These are phyloP conservation scores for Dendrolimus houi DNA, from an alignment of 2,888 invertebrate genomes.

Conservation along the genomic window DNA sequence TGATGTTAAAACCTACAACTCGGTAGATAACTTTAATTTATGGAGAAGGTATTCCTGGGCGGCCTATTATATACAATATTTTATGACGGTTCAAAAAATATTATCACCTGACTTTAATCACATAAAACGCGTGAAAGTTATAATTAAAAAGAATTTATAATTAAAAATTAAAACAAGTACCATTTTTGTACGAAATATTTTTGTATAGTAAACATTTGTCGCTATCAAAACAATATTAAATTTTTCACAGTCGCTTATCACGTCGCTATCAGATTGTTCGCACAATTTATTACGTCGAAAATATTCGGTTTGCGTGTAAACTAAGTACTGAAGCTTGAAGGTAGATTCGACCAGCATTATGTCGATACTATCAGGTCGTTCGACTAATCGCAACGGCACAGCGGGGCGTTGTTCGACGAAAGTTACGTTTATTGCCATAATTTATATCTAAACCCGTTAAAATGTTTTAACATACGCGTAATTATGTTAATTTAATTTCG, in stretches of 20 bases:
- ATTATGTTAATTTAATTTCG: not conserved
- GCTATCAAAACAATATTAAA: not conserved
- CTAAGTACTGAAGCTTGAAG: slow-evolving; percentile 4
- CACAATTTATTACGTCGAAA: slow-evolving; percentile 19
- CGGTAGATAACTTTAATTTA: too few relatives aligned
- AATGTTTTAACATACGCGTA: not conserved
- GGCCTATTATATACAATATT: too few relatives aligned
- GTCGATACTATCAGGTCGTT: not conserved
- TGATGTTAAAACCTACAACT: too few relatives aligned
- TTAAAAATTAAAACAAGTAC: not conserved
- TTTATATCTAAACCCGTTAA: slow-evolving; percentile 2
- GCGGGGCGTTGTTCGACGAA: slow-evolving; percentile 5
- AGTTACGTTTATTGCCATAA: slow-evolving; percentile 9
- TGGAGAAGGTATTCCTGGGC: too few relatives aligned
- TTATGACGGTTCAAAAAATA: too few relatives aligned
- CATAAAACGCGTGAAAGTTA: not conserved
- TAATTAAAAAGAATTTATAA: not conserved
- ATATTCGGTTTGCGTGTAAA: slow-evolving; percentile 22
- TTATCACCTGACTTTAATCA: too few relatives aligned
- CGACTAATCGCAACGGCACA: slow-evolving; percentile 1
- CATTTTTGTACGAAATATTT: slow-evolving; percentile 3
- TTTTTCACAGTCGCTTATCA: slow-evolving; percentile 2
- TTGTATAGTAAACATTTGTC: slow-evolving; percentile 12
- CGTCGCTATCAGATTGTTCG: slow-evolving; percentile 6
- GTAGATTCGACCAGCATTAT: not conserved